A percentile compares a stretch with the other conserved stretches of the same genome.
phyloP scores from a whole-genome alignment of 2,888 invertebrate genomes.

The Spilosoma lubricipeda region DNA sequence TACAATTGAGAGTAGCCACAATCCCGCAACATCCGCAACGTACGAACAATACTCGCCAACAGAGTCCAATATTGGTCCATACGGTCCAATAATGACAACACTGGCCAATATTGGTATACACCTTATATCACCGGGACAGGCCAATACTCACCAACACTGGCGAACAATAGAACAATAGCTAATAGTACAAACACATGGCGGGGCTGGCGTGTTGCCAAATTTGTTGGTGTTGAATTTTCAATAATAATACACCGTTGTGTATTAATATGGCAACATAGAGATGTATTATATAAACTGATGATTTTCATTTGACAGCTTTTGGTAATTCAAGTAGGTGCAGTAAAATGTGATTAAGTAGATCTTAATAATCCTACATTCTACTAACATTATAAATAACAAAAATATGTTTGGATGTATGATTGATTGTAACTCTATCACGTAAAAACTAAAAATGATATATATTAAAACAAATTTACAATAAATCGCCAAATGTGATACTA shows the following conservation, averaged over 20 bases:
- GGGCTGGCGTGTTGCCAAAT: conserved; percentile 52
- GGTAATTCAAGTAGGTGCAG: neutral
- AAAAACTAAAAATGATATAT: no score
- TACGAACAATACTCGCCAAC: conserved; percentile 1
- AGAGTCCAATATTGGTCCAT: neutral
- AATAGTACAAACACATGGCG: neutral
- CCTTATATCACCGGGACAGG: neutral
- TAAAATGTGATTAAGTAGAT: neutral
- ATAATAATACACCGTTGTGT: conserved; percentile 47
- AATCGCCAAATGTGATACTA: no score
- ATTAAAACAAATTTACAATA: no score
- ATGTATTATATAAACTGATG: neutral
- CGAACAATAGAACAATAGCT: conserved; percentile 3
- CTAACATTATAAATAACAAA: no score
- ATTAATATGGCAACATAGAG: conserved; percentile 26
- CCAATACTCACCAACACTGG: conserved; percentile 2
- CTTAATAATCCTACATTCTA: no score
- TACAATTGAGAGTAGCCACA: conserved; percentile 8
- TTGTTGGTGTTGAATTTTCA: conserved; percentile 51
- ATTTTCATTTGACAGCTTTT: neutral
- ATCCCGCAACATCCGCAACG: neutral
- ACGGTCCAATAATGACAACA: neutral
- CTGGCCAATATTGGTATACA: conserved; percentile 5
- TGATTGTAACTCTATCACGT: no score
- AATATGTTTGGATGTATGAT: no score